Conservation (phyloP, 2,888 invertebrate genomes). For the Idaea biselata region DNA sequence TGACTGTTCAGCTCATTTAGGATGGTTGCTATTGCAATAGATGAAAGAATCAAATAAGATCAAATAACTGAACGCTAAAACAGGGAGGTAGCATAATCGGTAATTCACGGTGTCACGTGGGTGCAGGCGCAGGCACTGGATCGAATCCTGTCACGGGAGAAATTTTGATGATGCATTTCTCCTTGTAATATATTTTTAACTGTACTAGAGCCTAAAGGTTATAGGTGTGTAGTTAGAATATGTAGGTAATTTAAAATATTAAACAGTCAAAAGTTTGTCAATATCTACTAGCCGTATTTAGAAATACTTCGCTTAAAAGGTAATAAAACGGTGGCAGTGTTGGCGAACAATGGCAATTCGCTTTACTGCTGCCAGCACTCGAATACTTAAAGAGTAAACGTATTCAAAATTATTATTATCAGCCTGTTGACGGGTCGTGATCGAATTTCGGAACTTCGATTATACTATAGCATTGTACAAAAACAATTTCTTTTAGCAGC, state of each 20-base stretch:
- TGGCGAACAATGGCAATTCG: conserved; percentile 67
- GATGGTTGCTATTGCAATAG: not conserved
- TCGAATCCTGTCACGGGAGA: no score
- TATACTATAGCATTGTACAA: not conserved
- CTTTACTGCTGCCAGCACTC: conserved; percentile 36
- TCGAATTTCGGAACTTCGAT: conserved; percentile 59
- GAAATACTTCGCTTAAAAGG: conserved; percentile 38
- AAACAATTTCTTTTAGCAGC: not conserved
- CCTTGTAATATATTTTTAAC: no score
- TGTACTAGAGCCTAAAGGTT: not conserved
- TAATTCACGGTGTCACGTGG: no score
- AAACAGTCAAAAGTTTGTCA: conserved; percentile 20
- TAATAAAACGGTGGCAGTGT: conserved; percentile 53
- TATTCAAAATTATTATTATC: conserved; percentile 72
- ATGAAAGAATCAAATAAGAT: not conserved
- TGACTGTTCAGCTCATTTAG: not conserved
- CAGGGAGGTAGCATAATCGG: no score
- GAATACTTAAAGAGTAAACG: conserved; percentile 60
- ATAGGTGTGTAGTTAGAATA: no score
- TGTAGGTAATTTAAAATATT: not conserved
- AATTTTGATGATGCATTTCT: no score
- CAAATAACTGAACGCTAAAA: not conserved
- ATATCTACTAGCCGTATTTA: conserved; percentile 30
- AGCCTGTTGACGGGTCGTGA: conserved; percentile 75
- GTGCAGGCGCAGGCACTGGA: no score